These are phyloP conservation scores for Aldabrachelys gigantea DNA, from an alignment of 2,113 vertebrate species.

Conservation along the genomic window DNA sequence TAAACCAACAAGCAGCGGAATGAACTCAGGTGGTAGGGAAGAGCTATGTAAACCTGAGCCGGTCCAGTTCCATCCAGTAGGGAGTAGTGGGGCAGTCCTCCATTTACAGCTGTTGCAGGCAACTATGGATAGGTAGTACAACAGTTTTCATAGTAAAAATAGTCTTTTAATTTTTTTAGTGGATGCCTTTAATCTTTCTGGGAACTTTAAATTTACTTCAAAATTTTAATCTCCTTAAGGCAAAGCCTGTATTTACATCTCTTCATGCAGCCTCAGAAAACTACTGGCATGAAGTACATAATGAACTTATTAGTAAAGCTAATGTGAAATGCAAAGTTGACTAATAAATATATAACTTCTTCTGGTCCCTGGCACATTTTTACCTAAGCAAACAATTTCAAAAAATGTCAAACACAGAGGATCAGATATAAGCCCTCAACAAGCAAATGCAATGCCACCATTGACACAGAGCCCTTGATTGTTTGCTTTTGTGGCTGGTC, in stretches of 20 bases:
- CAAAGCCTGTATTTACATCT: background rate
- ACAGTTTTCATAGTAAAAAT: background rate
- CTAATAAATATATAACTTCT: background rate
- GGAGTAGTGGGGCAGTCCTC: background rate
- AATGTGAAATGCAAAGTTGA: background rate
- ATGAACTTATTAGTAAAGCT: background rate
- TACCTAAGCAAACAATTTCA: background rate
- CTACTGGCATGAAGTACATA: background rate
- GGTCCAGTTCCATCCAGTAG: rapidly evolving
- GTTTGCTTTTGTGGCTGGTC: conserved; percentile 21
- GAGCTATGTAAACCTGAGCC: background rate
- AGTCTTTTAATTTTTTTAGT: conserved; percentile 6
- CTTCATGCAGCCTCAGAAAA: background rate
- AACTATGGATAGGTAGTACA: background rate
- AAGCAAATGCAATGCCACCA: background rate
- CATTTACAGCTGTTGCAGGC: background rate
- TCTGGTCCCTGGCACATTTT: background rate
- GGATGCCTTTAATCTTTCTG: background rate
- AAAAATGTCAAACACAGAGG: rapidly evolving
- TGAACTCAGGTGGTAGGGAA: rapidly evolving
- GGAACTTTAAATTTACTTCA: background rate
- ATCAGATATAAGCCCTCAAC: background rate
- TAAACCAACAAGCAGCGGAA: background rate
- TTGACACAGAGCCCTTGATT: background rate
- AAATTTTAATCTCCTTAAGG: background rate